Evolutionary conservation across 2,113 vertebrate genomes (phyloP).

Genomic region (Poeciliopsis occidentalis): DNA sequence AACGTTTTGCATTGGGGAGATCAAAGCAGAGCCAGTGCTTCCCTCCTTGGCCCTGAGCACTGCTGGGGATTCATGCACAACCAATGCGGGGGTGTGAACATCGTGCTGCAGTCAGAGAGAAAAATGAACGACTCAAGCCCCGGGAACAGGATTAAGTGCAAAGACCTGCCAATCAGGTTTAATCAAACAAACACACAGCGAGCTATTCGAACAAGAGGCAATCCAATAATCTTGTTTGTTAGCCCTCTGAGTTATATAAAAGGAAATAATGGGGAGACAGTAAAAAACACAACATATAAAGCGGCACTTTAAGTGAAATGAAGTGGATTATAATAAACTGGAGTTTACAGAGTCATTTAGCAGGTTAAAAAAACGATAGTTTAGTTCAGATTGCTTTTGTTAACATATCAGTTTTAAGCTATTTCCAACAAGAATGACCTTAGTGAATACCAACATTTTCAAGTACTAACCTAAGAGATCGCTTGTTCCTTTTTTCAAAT

Average conservation of each 20-base stretch:
- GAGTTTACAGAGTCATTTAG: slow-evolving; percentile 14
- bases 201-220: slow-evolving; percentile 43
- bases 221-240: slow-evolving; percentile 66
- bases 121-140: slow-evolving; percentile 47
- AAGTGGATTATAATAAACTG: slow-evolving; percentile 29
- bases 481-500: background rate
- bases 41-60: slow-evolving; percentile 35
- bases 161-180: slow-evolving; percentile 65
- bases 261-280: slow-evolving; percentile 29
- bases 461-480: too few relatives aligned
- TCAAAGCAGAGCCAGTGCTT: slow-evolving; percentile 41
- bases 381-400: slow-evolving; percentile 3
- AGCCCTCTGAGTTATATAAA: slow-evolving; percentile 30
- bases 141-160: slow-evolving; percentile 64
- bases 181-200: slow-evolving; percentile 54
- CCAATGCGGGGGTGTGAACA: slow-evolving; percentile 51
- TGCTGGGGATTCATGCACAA: slow-evolving; percentile 47
- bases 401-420: background rate
- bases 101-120: slow-evolving; percentile 16
- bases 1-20: slow-evolving; percentile 47
- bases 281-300: background rate
- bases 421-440: background rate
- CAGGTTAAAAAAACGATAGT: background rate
- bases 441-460: too few relatives aligned
- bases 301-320: slow-evolving; percentile 27